These are phyloP conservation scores for Drosophila fuyamai DNA, from an alignment of 1,140 invertebrate genomes.

Conservation along the genomic window DNA sequence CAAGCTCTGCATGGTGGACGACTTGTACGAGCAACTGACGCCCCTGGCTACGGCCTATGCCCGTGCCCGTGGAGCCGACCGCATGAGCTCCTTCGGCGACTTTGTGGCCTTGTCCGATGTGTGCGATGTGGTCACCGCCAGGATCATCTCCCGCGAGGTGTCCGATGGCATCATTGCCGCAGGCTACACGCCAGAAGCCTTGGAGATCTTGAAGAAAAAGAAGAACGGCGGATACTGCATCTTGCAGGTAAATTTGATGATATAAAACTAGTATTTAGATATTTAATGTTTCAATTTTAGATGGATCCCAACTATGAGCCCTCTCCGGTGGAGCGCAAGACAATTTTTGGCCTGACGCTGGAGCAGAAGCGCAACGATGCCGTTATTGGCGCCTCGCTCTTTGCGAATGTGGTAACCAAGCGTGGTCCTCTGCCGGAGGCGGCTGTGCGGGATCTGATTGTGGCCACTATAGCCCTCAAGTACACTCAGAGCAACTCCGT, in stretches of 20 bases:
- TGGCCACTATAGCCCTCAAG: constrained; percentile 98
- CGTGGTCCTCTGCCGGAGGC: constrained; percentile 89
- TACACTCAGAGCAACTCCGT: constrained; percentile 94
- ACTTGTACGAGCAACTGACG: constrained; percentile 90
- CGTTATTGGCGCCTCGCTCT: constrained; percentile 91
- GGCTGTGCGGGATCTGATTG: constrained; percentile 95
- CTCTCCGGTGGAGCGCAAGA: constrained; percentile 91
- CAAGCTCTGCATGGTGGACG: constrained; percentile 96
- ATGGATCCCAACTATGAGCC: constrained; percentile 96
- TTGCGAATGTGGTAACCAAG: constrained; percentile 93
- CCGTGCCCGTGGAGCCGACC: constrained; percentile 97
- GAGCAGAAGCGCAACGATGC: constrained; percentile 97
- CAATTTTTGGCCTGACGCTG: constrained; percentile 95
- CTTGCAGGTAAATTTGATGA: constrained; percentile 87
- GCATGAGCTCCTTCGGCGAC: constrained; percentile 99
- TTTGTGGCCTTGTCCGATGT: constrained; percentile 97
- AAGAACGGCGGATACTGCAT: constrained; percentile 97
- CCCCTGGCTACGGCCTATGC: constrained; percentile 98
- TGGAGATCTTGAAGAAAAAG: constrained; percentile 97
- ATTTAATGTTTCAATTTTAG: constrained; percentile 84
- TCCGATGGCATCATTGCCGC: constrained; percentile 99
- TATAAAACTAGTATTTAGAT: too few species aligned
- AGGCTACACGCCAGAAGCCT: constrained; percentile 92
- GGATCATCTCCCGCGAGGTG: constrained; percentile 91
- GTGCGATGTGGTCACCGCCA: constrained; percentile 95